A percentile compares a stretch with the other conserved stretches of the same genome.
These are phyloP conservation scores for Alexandromys fortis DNA, from an alignment of 2,113 vertebrate species.

Conservation along the genomic window DNA sequence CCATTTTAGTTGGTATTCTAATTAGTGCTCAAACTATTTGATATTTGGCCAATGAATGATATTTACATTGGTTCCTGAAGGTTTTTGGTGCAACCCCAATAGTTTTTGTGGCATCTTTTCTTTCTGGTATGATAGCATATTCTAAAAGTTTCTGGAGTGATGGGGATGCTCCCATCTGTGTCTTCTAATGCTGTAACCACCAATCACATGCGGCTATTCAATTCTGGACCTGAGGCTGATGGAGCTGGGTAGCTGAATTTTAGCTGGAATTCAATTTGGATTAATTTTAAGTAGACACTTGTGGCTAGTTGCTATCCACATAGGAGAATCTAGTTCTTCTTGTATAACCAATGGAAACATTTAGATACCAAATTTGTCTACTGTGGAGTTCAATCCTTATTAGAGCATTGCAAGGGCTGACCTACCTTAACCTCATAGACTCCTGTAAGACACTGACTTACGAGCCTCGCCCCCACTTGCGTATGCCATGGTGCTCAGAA, in stretches of 20 bases:
- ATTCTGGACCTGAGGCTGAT: neutral
- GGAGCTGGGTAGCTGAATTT: neutral
- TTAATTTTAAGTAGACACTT: conserved; percentile 8
- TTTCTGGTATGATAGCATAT: neutral
- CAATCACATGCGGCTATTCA: neutral
- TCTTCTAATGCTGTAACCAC: neutral
- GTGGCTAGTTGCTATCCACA: neutral
- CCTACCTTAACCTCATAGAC: neutral
- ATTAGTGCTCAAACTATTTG: neutral
- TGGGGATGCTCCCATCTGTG: neutral
- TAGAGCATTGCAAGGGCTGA: neutral
- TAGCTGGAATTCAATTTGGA: neutral
- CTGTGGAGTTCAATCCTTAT: neutral
- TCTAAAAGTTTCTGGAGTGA: conserved; percentile 6
- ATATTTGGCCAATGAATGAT: neutral
- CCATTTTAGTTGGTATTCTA: neutral
- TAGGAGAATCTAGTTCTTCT: neutral
- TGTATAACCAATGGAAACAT: neutral
- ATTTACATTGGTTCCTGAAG: neutral
- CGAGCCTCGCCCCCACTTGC: neutral
- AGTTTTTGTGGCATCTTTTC: neutral
- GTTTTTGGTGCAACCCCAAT: neutral
- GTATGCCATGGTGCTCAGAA: neutral
- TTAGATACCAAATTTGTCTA: neutral
- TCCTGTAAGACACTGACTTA: conserved; percentile 17